These are phyloP conservation scores for Neoniphon sammara DNA, from an alignment of 2,797 vertebrate species.

Conservation along the genomic window DNA sequence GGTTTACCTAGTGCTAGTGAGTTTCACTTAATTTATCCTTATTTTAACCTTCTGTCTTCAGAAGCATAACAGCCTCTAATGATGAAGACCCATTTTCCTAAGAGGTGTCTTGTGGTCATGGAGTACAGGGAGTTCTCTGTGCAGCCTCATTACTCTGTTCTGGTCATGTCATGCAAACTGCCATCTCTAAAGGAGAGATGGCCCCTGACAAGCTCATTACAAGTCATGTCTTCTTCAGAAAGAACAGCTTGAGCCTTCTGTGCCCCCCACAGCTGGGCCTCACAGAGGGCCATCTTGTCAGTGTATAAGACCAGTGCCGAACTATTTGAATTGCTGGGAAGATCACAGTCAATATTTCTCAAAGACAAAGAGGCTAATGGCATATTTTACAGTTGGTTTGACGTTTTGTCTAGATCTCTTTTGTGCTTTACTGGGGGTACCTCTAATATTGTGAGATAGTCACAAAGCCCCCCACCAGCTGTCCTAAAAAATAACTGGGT, in stretches of 20 bases:
- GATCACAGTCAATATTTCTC: conserved; percentile 65
- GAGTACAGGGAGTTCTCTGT: conserved; percentile 53
- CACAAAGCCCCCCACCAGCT: conserved; percentile 53
- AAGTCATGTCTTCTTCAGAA: conserved; percentile 68
- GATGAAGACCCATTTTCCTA: conserved; percentile 40
- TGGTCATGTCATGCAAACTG: conserved; percentile 59
- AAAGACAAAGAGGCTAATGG: conserved; percentile 80
- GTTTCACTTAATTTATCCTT: background rate
- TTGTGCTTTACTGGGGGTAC: conserved; percentile 72
- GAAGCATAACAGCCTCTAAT: conserved; percentile 13
- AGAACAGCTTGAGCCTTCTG: conserved; percentile 52
- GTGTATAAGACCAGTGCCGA: conserved; percentile 62
- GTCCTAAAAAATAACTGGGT: conserved; percentile 53
- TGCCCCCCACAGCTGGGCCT: conserved; percentile 54
- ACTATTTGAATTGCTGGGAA: conserved; percentile 59
- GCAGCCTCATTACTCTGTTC: conserved; percentile 65
- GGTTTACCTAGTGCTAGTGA: background rate
- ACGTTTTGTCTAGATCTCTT: conserved; percentile 73
- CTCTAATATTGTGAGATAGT: conserved; percentile 55
- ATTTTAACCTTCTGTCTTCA: conserved; percentile 13
- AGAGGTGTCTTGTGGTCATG: conserved; percentile 38
- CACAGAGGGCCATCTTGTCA: conserved; percentile 76
- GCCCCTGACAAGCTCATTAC: conserved; percentile 74
- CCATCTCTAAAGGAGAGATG: conserved; percentile 60
- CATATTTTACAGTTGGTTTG: conserved; percentile 82